A percentile compares a stretch with the other conserved stretches of the same genome.
phyloP scores from a whole-genome alignment of 1,140 invertebrate genomes.

The Drosophila ambigua region DNA sequence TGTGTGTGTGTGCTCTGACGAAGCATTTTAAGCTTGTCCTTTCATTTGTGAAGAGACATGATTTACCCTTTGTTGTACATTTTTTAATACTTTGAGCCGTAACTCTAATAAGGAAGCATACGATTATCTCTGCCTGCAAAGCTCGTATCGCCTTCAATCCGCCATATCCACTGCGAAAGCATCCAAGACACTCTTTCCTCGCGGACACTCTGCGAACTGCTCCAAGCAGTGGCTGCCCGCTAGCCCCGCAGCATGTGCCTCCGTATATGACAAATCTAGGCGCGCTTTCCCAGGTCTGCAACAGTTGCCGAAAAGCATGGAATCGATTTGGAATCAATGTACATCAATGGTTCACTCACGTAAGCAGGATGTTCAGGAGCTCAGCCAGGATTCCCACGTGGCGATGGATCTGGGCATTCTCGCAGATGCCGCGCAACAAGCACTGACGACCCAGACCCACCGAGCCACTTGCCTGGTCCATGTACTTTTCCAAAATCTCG shows the following conservation, averaged over 20 bases:
- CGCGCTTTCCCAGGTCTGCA: constrained; percentile 64
- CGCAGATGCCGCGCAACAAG: constrained; percentile 72
- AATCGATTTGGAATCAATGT: neutral
- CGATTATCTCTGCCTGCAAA: constrained; percentile 29
- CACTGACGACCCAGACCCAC: constrained; percentile 53
- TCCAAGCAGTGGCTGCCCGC: constrained; percentile 62
- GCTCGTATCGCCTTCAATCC: constrained; percentile 2
- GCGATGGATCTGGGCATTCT: constrained; percentile 78
- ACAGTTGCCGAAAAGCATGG: constrained; percentile 6
- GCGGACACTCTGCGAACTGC: constrained; percentile 51
- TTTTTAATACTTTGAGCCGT: too few relatives aligned
- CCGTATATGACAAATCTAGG: constrained; percentile 48
- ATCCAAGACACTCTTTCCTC: constrained; percentile 66
- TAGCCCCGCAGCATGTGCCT: constrained; percentile 57
- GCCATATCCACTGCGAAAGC: constrained; percentile 46
- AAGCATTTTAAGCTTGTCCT: constrained; percentile 3
- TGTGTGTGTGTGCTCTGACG: constrained; percentile 10
- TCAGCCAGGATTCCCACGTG: constrained; percentile 73
- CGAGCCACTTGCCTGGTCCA: constrained; percentile 50
- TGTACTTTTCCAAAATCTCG: constrained; percentile 64
- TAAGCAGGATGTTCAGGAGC: constrained; percentile 67
- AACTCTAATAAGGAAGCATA: too few relatives aligned
- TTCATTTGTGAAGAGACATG: too few relatives aligned
- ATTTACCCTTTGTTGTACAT: too few relatives aligned
- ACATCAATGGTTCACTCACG: constrained; percentile 46